Base-by-base conservation (phyloP, 2,797 vertebrate species). In the Hydrophis major region DNA sequence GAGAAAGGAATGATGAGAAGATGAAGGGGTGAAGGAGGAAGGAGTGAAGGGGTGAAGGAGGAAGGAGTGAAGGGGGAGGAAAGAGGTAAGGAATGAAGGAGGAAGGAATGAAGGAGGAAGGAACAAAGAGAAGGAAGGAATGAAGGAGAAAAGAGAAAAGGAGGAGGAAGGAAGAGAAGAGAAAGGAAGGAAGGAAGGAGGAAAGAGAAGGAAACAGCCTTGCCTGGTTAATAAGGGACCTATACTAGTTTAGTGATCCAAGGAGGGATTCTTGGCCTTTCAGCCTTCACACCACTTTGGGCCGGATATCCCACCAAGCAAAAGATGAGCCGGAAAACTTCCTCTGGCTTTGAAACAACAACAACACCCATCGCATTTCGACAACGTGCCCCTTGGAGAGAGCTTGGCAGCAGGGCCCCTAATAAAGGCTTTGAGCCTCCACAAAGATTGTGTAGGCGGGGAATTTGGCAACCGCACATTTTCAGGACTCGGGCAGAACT, bases 261-360 rank as follows among this genome's bases (percentile, higher is more conserved):
- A 87, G 93, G 56, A 42, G 32, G 42, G 56, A 57, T 57, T 57
- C 4, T 57, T 18, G 91, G 53, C 22, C 0, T 47, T 8, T 89
- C 60, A 69, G 86, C 94, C 92, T 92, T 95, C 95, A 95, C 95
- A 95, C 47, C 89, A n/a, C 56, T 92, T 66, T 94, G 92, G 93
- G 96, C 96, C 91, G 89, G 55, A 61, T 66, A 74, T 28, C 63
- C 25, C 93, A 93, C n/a, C 0, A 92, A 16, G 42, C 2, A 0
- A 92, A 88, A 74, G 1, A 56, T 18, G 78, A 37, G 63, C 89
- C 56, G 14, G 27, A 56, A 78, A 61, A 0, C n/a, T 53, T 56
- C 20, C 61, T 37, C 3, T 61, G 37, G 53, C 94, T 93, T 56
- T 8, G 37, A 93, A 63, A 93, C 91, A 0, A 90, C 0, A 60